Evolutionary conservation across 1,140 invertebrate species (phyloP).

Genomic region (Platyscapa corneri): DNA sequence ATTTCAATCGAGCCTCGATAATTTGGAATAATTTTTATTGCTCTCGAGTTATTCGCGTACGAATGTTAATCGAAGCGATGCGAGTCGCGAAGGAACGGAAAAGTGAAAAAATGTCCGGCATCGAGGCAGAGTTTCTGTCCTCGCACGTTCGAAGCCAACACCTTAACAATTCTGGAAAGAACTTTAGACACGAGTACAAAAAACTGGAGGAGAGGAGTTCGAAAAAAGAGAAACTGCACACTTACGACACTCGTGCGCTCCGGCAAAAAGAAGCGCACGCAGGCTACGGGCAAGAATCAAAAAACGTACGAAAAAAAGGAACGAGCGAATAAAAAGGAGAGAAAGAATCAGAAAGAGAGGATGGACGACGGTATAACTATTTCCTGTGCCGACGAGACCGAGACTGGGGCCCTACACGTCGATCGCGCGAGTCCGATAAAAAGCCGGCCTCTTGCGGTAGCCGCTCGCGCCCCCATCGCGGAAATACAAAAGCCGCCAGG

Average conservation of each 20-base stretch:
- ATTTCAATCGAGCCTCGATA: too few species aligned
- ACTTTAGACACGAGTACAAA: not conserved
- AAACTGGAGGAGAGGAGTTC: not conserved
- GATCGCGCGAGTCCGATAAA: conserved; percentile 61
- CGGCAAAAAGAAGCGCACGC: conserved; percentile 4
- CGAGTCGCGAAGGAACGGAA: not conserved
- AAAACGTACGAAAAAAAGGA: conserved; percentile 29
- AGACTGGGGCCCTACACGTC: conserved; percentile 57
- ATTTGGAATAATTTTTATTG: too few species aligned
- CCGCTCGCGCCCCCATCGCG: conserved; percentile 59
- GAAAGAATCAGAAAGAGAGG: conserved; percentile 34
- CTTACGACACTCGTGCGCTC: not conserved
- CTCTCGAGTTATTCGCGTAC: too few species aligned
- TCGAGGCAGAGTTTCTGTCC: not conserved
- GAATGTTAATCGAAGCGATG: not conserved
- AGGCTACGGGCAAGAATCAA: not conserved
- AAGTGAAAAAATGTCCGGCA: not conserved
- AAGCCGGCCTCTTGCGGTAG: conserved; percentile 55
- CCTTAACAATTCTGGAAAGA: not conserved
- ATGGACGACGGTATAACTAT: conserved; percentile 54
- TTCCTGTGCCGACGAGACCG: conserved; percentile 55
- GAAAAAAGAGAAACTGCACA: not conserved
- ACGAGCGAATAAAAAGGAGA: conserved; percentile 1
- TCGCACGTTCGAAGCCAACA: not conserved
- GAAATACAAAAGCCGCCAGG: conserved; percentile 64